phyloP scores from a whole-genome alignment of 1,140 invertebrate species.

The Drosophila bipectinata region DNA sequence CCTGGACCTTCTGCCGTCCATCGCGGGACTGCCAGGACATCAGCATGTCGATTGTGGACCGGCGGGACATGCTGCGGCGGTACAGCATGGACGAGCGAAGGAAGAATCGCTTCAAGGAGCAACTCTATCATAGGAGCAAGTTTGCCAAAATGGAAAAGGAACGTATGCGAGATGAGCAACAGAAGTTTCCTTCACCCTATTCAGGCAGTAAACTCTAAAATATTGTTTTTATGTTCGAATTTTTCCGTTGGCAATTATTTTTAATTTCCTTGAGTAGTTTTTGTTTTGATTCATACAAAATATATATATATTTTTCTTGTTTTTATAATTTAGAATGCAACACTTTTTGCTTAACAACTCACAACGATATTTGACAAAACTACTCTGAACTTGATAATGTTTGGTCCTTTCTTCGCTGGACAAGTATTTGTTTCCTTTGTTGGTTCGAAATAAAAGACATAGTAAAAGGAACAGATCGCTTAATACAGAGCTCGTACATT shows the following conservation, averaged over 20 bases:
- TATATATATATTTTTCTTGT: not conserved
- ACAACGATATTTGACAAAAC: too few relatives aligned
- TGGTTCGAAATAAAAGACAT: conserved; percentile 1
- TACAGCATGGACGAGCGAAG: conserved; percentile 56
- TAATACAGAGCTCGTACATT: conserved; percentile 59
- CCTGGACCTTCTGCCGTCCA: conserved; percentile 70
- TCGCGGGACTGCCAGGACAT: conserved; percentile 74
- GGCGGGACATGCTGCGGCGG: conserved; percentile 66
- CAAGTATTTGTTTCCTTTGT: not conserved
- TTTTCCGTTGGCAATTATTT: not conserved
- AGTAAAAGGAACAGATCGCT: conserved; percentile 1
- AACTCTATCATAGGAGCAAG: conserved; percentile 47
- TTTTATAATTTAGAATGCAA: not conserved
- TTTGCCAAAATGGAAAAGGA: conserved; percentile 33
- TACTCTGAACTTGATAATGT: too few relatives aligned
- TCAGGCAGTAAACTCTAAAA: not conserved
- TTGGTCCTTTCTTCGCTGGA: too few relatives aligned
- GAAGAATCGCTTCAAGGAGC: conserved; percentile 59
- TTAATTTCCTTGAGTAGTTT: not conserved
- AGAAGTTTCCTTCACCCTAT: not conserved
- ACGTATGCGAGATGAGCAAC: not conserved
- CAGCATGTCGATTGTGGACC: conserved; percentile 66
- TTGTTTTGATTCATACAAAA: not conserved
- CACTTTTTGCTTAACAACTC: too few relatives aligned
- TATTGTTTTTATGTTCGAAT: not conserved